Conservation (phyloP, 1,140 invertebrate genomes). For the Ylistrum balloti region DNA sequence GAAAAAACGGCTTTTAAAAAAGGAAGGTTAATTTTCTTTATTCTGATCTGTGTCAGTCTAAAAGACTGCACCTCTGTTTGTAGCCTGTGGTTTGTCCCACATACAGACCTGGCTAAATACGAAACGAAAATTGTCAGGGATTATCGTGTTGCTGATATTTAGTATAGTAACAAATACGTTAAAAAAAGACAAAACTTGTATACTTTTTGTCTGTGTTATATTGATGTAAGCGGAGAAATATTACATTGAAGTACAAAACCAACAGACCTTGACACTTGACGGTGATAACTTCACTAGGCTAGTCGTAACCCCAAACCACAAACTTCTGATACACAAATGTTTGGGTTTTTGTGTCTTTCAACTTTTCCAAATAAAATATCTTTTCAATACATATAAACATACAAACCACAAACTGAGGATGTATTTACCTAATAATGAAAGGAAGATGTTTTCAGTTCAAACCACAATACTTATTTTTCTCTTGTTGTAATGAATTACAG, state of each 20-base stretch:
- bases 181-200: not conserved
- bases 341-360: not conserved
- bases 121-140: not conserved
- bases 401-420: not conserved
- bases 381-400: not conserved
- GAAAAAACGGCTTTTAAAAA: not conserved
- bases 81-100: not conserved
- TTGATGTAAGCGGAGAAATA: not conserved
- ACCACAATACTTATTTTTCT: constrained; percentile 30
- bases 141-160: not conserved
- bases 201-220: not conserved
- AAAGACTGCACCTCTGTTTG: not conserved
- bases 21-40: not conserved
- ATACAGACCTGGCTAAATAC: not conserved
- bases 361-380: constrained; percentile 4
- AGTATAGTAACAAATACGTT: not conserved
- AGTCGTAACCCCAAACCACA: constrained; percentile 13
- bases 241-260: not conserved
- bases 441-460: not conserved
- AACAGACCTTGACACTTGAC: not conserved
- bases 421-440: not conserved
- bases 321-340: not conserved
- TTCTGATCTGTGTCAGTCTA: not conserved
- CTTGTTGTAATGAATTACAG: not conserved
- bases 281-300: not conserved